A percentile compares a stretch with the other conserved stretches of the same genome.
Evolutionary conservation across 2,797 vertebrate species (phyloP).

Genomic region (Novumbra hubbsi): DNA sequence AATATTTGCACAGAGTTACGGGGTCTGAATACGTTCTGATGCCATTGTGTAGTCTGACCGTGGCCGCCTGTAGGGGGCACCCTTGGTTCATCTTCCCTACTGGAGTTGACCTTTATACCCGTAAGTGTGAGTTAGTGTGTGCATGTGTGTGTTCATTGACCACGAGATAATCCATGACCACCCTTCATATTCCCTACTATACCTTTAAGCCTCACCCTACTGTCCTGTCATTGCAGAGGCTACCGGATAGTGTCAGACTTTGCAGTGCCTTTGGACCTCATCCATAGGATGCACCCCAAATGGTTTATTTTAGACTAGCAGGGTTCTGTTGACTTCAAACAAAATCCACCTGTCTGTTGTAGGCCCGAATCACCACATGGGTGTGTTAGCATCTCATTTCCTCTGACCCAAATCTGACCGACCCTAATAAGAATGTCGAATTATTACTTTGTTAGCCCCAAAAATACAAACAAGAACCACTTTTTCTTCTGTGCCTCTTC

Average conservation of each 20-base stretch:
- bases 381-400: slow-evolving; percentile 54
- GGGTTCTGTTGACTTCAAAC: slow-evolving; percentile 30
- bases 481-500: slow-evolving; percentile 14
- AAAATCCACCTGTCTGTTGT: slow-evolving; percentile 45
- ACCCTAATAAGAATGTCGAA: slow-evolving; percentile 37
- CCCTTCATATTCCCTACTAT: too few relatives aligned
- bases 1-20: too few relatives aligned
- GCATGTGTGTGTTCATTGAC: too few relatives aligned
- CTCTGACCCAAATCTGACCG: slow-evolving; percentile 33
- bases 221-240: too few relatives aligned
- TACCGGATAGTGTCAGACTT: too few relatives aligned
- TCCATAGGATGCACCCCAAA: background rate
- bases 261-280: too few relatives aligned
- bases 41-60: background rate
- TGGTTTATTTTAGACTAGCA: too few relatives aligned
- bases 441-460: slow-evolving; percentile 12
- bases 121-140: too few relatives aligned
- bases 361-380: slow-evolving; percentile 36
- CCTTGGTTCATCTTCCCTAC: slow-evolving; percentile 48
- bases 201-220: too few relatives aligned
- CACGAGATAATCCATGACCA: too few relatives aligned
- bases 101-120: slow-evolving; percentile 1
- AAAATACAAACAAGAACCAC: slow-evolving; percentile 9
- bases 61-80: slow-evolving; percentile 50
- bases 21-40: background rate